Evolutionary conservation across 2,888 invertebrate species (phyloP), one percentile per base, ranked within the genome.

Genomic region (Drosophila trichaetosa): DNA sequence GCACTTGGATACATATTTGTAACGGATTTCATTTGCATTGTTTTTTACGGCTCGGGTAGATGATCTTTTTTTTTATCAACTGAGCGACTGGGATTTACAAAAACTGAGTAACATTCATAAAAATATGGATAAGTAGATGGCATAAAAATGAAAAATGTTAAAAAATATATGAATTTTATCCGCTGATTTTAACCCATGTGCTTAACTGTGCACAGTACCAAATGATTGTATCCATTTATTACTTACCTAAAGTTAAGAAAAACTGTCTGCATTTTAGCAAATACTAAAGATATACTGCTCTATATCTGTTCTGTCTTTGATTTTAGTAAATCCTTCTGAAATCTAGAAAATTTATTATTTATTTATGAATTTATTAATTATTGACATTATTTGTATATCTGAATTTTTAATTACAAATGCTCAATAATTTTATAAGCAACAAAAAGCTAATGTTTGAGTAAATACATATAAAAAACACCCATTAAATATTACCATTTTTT

Each of bases 21-120:
- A 27, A 59, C 33, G n/a, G 27, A 51, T 60, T 29, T 49, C 33
- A 18, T 59, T 24, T 18, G 4, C 56, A 38, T 40, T 57, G n/a
- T 38, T 29, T 27, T 54, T 24, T 49, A 27, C 49, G 24, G 21
- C 24, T 18, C 18, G 5, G 10, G 6, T 11, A 27, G 2, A 2
- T 18, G 49, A 18, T 18, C 49, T 4, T 46, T 24, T 27, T 46
- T 38, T 21, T 21, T 42, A 18, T 6, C 27, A 18, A 27, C 18
- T 34, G 24, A 24, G 24, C 13, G 21, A 53, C 27, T n/a, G 36
- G 4, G 34, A 36, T 54, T 54, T 36, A 36, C 34, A n/a, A 27
- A 3, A 18, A 18, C 18, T 18, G 27, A 27, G 5, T 18, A 27
- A 27, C 27, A 27, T 11, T 49, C 49, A 40, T 40, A 10, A n/a